Evolutionary conservation across 1,140 invertebrate species (phyloP).

Genomic region (Cheumatopsyche charites): DNA sequence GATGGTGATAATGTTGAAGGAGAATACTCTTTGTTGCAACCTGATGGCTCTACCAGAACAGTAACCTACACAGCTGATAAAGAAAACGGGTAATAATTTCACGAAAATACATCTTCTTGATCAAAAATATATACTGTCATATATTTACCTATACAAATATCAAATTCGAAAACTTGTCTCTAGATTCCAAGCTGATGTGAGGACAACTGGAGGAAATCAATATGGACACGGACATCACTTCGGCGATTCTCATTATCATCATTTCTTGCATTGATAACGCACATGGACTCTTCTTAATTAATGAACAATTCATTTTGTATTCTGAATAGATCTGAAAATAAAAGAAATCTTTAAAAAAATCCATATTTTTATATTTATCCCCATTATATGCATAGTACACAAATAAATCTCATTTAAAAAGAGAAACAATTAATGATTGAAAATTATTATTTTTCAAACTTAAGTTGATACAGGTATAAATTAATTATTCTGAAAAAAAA

Average conservation of each 20-base stretch:
- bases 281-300: no score
- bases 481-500: no score
- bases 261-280: conserved; percentile 16
- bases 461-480: no score
- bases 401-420: no score
- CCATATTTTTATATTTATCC: no score
- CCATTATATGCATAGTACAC: no score
- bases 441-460: no score
- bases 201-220: conserved; percentile 39
- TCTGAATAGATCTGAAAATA: no score
- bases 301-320: no score
- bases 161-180: no score
- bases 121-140: neutral
- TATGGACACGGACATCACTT: conserved; percentile 28
- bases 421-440: no score
- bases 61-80: conserved; percentile 65
- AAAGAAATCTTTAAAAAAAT: no score
- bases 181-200: conserved; percentile 43
- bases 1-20: conserved; percentile 70
- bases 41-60: conserved; percentile 64
- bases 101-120: neutral
- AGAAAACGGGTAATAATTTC: conserved; percentile 57
- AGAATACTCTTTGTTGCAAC: conserved; percentile 62
- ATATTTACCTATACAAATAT: neutral
- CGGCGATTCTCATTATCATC: conserved; percentile 30